Evolutionary conservation across 2,888 invertebrate genomes (phyloP).

Genomic region (Hofmannophila pseudospretella): DNA sequence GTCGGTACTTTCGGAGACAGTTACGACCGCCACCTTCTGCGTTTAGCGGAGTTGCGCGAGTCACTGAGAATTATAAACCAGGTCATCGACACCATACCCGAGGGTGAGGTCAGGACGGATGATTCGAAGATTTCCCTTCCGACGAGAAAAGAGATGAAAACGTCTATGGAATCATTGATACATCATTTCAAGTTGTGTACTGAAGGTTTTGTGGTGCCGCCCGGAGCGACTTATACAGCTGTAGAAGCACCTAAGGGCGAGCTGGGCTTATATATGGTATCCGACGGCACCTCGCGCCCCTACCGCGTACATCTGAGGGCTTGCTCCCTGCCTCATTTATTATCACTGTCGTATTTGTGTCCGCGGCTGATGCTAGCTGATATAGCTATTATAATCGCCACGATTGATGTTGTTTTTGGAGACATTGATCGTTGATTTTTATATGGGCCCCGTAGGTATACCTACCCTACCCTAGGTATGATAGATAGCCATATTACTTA

Average conservation of each 20-base stretch:
- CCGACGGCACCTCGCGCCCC: constrained; percentile 89
- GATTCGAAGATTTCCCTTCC: constrained; percentile 89
- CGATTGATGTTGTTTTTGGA: constrained; percentile 80
- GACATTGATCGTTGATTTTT: constrained; percentile 74
- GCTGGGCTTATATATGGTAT: constrained; percentile 90
- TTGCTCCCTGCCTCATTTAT: constrained; percentile 78
- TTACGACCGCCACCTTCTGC: constrained; percentile 87
- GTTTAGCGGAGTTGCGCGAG: constrained; percentile 86
- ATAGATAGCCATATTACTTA: too few relatives aligned
- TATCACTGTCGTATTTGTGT: constrained; percentile 79
- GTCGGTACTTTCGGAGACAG: constrained; percentile 90
- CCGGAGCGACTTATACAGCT: constrained; percentile 88
- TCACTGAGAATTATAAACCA: constrained; percentile 87
- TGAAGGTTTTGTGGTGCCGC: constrained; percentile 89
- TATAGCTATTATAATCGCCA: constrained; percentile 86
- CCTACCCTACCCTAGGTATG: too few relatives aligned
- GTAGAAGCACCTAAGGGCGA: constrained; percentile 92
- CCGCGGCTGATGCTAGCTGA: constrained; percentile 86
- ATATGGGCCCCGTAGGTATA: background rate
- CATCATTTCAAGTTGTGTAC: constrained; percentile 93
- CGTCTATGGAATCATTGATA: constrained; percentile 90
- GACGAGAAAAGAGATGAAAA: constrained; percentile 88
- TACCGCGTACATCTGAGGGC: constrained; percentile 81
- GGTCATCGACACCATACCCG: constrained; percentile 89
- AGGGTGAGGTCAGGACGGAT: constrained; percentile 86